Evolutionary conservation across 2,888 invertebrate species (phyloP), one percentile per base, ranked within the genome.

Genomic region (Heliconius cydno): DNA sequence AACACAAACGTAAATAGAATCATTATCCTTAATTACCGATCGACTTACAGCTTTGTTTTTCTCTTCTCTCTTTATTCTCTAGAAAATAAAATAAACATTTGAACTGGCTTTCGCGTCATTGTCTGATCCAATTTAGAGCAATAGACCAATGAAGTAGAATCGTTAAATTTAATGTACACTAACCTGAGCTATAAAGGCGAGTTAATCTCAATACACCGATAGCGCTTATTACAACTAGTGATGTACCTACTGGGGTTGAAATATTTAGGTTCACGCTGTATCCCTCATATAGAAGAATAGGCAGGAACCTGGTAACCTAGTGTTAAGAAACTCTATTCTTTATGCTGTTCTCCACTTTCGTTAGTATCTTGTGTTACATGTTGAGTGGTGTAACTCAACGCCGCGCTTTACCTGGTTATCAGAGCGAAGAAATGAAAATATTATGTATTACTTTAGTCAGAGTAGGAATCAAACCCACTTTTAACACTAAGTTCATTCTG

Each of bases 171-270:
- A 93, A 94, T 91, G 94, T 90, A 91, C 91, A 92, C 94, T 94
- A 93, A 94, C 94, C 91, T 90, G 90, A 85, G 92, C 92, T 89
- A 92, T 95, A 95, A 94, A 94, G 90, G 87, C 91, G 88, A 90
- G 92, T 94, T 94, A 95, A 95, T 95, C 94, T 94, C 93, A 94
- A 95, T 95, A 94, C 94, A 92, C 91, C 92, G 92, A 94, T 94
- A 92, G 94, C 90, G 90, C 91, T 93, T 94, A 94, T 94, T 93
- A 92, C 90, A 82, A 85, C 46, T 89, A 94, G 92, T 86, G 92
- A 85, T 87, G 92, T 82, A 12, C 80, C 30, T 25, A n/a, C 65
- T 10, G 22, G 30, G 1, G 9, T 68, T 70, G 2, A 70, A 41
- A 70, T 70, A 41, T 46, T 46, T 6, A 68, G 52, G 19, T 19